Evolutionary conservation across 2,113 vertebrate species (phyloP), one percentile per base, ranked within the genome.

Genomic region (Thunnus maccoyii): DNA sequence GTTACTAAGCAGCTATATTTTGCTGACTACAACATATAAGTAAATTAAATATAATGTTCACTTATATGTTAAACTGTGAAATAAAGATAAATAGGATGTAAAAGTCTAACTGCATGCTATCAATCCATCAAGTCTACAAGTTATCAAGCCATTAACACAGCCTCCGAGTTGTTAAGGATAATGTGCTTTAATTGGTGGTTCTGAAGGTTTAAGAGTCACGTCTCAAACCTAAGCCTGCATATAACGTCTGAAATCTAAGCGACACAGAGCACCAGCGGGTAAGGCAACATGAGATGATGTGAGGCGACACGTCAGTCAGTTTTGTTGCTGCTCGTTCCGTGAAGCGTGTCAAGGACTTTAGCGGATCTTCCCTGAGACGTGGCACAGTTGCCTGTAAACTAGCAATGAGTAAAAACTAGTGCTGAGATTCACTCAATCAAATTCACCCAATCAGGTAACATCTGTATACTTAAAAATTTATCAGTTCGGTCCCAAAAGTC

Each of bases 111-210:
- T 82, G 52, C 70, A 50, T 60, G 51, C 70, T 66, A 69, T 84
- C 48, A 65, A 70, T 48, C 30, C 25, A 74, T 70, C 69, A 66
- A 22, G 22, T 22, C 22, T 22, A 22, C 22, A 22, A 22, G 22
- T 77, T 66, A 69, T 84, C 48, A 65, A 70, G 54, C 30, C 25
- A 74, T 70, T 73, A 66, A 22, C 69, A 17, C 10, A 6, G 46
- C 55, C 76, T 82, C 82, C 76, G 77, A 73, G 62, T 36, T 61
- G 73, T 78, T 76, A 80, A 86, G 61, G 70, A 50, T 61, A 67
- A 68, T 60, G 44, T 16, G 60, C 55, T 70, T 77, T 76, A 83
- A 83, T 54, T 72, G n/a, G 22, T 7, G 2, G 2, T 18, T 80
- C 17, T 41, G 47, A 36, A 52, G 27, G 52, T 81, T 64, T 69